Base-by-base conservation (phyloP, 2,888 invertebrate genomes). In the Hypsopygia costalis region DNA sequence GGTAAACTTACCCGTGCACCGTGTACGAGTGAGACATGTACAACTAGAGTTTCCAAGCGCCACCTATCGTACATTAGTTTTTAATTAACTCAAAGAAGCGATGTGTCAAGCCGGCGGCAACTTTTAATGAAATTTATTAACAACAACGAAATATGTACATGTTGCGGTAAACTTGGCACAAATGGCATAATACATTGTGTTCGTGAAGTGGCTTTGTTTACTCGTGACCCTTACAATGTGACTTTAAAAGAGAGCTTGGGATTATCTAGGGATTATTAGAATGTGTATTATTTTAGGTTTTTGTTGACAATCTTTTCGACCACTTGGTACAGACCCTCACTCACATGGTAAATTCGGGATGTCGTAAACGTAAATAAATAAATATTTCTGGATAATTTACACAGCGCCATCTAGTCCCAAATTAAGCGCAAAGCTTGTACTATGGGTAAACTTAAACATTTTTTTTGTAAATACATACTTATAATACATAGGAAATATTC, bases 91-190 rank as follows among this genome's bases (percentile, higher is more conserved):
- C 55, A 55, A 64, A 67, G 62, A 55, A 61, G 55, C 57, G 52
- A 58, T 45, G 51, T 51, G 49, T 52, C 52, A 36, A 36, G 44
- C 35, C 25, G 38, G 46, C 46, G 47, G 55, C 36, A 47, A 58
- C 49, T 57, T 68, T 49, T 68, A 70, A 73, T 69, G 48, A 65
- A 72, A 69, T 72, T 69, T 63, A 69, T 61, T 59, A 68, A 59
- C 55, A 52, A 59, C 55, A 52, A 52, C 52, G 52, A 58, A 68
- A 65, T 62, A 57, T 61, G 55, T 60, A 52, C 54, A 44, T 56
- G 52, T 44, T 43, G 47, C 36, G 44, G 44, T 11, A 11, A 47
- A 46, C 41, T 47, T 46, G 32, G 33, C 35, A 46, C 50, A 46
- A 47, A 16, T 16, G 3, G 4, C 16, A 3, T 16, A 16, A 16